These are phyloP conservation scores for Griposia aprilina DNA, from an alignment of 2,888 invertebrate genomes.

Conservation along the genomic window DNA sequence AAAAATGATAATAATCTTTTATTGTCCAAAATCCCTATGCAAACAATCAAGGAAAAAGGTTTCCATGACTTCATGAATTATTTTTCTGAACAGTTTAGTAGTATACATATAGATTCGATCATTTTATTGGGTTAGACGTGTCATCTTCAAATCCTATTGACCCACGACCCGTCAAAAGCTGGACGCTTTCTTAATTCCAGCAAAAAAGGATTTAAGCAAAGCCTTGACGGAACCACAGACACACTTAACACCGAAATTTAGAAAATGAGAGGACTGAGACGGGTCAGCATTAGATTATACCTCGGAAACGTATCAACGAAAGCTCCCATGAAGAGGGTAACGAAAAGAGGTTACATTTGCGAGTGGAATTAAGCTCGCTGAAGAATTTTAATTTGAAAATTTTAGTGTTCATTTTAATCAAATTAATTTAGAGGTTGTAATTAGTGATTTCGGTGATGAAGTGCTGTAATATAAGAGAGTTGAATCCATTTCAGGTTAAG, in stretches of 20 bases:
- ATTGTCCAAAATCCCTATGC: neutral
- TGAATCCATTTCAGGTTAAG: constrained; percentile 8
- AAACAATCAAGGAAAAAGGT: constrained; percentile 26
- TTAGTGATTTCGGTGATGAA: constrained; percentile 27
- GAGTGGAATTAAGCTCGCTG: constrained; percentile 75
- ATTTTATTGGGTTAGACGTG: constrained; percentile 5
- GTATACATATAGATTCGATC: neutral
- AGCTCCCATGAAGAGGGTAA: constrained; percentile 83
- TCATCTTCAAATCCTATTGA: constrained; percentile 21
- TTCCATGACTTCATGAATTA: constrained; percentile 6
- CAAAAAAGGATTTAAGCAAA: constrained; percentile 65
- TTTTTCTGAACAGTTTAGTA: neutral
- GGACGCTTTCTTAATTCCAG: constrained; percentile 63
- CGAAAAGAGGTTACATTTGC: constrained; percentile 83
- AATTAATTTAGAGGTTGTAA: constrained; percentile 64
- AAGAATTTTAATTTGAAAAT: constrained; percentile 76
- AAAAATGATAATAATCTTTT: constrained; percentile 1
- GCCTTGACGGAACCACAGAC: constrained; percentile 57
- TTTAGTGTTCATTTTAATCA: constrained; percentile 69
- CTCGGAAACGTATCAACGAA: constrained; percentile 78
- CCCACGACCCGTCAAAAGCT: constrained; percentile 31
- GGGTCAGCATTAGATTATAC: constrained; percentile 80
- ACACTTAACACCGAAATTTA: constrained; percentile 71
- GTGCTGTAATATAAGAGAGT: constrained; percentile 7
- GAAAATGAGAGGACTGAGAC: constrained; percentile 71